phyloP scores from a whole-genome alignment of 2,113 vertebrate species.

The Pachypanchax playfairii region DNA sequence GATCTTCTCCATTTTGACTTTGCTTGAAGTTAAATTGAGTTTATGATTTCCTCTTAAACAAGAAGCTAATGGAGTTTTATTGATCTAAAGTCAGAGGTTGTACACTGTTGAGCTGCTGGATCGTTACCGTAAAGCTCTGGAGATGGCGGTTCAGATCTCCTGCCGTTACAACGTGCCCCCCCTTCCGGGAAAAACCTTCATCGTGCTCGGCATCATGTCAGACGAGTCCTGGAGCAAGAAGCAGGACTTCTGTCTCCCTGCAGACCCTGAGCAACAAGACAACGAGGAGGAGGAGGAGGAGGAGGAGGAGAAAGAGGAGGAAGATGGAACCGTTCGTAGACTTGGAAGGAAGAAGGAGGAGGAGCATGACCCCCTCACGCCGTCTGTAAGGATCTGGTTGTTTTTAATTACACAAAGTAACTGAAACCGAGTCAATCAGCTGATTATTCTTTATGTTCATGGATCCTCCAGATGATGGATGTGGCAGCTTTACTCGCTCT shows the following conservation, averaged over 20 bases:
- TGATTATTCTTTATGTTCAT: not conserved
- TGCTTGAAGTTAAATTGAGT: too few relatives aligned
- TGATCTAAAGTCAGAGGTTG: conserved; percentile 62
- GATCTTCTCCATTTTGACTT: too few relatives aligned
- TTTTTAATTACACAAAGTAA: not conserved
- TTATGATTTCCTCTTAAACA: not conserved
- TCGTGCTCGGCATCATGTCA: conserved; percentile 39
- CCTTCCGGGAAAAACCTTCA: conserved; percentile 82
- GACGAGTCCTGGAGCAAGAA: not conserved
- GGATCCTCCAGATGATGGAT: conserved; percentile 63
- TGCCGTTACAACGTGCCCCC: conserved; percentile 84
- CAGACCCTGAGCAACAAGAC: conserved; percentile 20
- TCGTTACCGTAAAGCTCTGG: conserved; percentile 83
- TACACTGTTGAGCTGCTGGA: conserved; percentile 71
- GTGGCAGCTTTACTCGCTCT: conserved; percentile 76
- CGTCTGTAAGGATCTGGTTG: conserved; percentile 48
- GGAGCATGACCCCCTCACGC: conserved; percentile 13
- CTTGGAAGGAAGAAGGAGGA: conserved; percentile 1
- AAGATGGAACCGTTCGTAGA: not conserved
- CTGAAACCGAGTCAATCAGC: not conserved
- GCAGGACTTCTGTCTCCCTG: conserved; percentile 68
- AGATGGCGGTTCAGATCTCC: conserved; percentile 83
- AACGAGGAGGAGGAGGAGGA: not conserved
- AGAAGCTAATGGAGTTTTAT: too few relatives aligned
- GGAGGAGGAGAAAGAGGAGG: not conserved